Conservation (phyloP, 2,888 invertebrate genomes). For the Stenodera caucasica region DNA sequence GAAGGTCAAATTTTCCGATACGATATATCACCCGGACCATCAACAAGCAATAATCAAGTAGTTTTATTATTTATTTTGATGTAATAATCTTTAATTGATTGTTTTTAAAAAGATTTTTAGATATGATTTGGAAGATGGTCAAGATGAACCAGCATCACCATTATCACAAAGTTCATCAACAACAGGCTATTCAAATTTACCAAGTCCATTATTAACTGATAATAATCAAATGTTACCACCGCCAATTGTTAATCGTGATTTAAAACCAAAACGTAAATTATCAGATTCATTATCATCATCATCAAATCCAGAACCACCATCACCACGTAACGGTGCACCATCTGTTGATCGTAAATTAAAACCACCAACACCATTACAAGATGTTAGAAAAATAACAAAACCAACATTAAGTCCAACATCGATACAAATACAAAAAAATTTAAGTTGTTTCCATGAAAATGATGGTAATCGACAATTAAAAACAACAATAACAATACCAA, state of each 20-base stretch:
- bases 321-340: slow-evolving; percentile 56
- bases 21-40: slow-evolving; percentile 57
- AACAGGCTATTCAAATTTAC: slow-evolving; percentile 62
- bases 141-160: slow-evolving; percentile 57
- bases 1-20: slow-evolving; percentile 63
- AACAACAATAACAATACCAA: slow-evolving; percentile 32
- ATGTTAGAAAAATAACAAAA: slow-evolving; percentile 34
- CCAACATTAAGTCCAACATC: neutral
- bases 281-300: slow-evolving; percentile 56
- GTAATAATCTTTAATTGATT: slow-evolving; percentile 3
- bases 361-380: slow-evolving; percentile 59
- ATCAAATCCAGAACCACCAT: slow-evolving; percentile 52
- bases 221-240: slow-evolving; percentile 57
- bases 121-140: slow-evolving; percentile 46
- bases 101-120: slow-evolving; percentile 22
- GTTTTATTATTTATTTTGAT: no score
- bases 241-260: slow-evolving; percentile 77
- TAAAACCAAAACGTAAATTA: slow-evolving; percentile 71
- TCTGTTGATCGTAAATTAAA: slow-evolving; percentile 67
- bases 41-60: slow-evolving; percentile 46
- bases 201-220: slow-evolving; percentile 56
- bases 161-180: slow-evolving; percentile 59
- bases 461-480: neutral
- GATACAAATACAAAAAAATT: slow-evolving; percentile 9
- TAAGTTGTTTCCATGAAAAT: neutral